These are phyloP conservation scores for Clytia hemisphaerica DNA, from an alignment of 30 jellyfish, hydroid and myxozoan genomes.

Conservation along the genomic window DNA sequence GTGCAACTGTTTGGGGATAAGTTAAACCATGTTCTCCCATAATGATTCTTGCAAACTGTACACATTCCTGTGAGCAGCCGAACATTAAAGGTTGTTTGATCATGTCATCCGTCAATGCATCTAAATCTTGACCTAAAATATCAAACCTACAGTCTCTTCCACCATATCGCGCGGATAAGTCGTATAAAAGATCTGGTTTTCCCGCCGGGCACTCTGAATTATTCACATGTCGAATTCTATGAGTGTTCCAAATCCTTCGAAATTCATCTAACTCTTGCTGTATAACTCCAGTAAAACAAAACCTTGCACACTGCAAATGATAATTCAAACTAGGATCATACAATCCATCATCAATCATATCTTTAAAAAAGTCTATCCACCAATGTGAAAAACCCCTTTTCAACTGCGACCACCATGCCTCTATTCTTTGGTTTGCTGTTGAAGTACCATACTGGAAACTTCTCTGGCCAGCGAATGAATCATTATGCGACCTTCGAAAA, in stretches of 20 bases:
- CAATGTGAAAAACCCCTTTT: constrained; percentile 7
- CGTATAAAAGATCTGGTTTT: background rate
- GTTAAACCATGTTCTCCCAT: no score
- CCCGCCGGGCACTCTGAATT: background rate
- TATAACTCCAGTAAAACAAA: background rate
- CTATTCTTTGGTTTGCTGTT: constrained; percentile 26
- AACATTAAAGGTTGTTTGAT: background rate
- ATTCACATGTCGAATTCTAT: background rate
- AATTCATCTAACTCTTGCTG: background rate
- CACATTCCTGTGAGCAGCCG: background rate
- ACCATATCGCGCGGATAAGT: fast-evolving
- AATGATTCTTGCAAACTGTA: background rate
- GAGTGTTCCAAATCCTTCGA: background rate
- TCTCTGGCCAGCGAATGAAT: background rate
- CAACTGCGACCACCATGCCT: constrained; percentile 32
- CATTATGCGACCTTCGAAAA: constrained; percentile 2
- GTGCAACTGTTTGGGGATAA: no score
- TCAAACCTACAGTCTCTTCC: background rate
- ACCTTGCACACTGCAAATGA: background rate
- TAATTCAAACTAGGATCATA: background rate
- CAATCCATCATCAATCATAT: background rate
- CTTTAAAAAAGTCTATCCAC: constrained; percentile 37
- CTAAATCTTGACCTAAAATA: background rate
- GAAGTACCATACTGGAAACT: constrained; percentile 23
- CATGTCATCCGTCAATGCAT: background rate